These are phyloP conservation scores for Nomada goodeniana DNA, from an alignment of 2,888 invertebrate species.

Conservation along the genomic window DNA sequence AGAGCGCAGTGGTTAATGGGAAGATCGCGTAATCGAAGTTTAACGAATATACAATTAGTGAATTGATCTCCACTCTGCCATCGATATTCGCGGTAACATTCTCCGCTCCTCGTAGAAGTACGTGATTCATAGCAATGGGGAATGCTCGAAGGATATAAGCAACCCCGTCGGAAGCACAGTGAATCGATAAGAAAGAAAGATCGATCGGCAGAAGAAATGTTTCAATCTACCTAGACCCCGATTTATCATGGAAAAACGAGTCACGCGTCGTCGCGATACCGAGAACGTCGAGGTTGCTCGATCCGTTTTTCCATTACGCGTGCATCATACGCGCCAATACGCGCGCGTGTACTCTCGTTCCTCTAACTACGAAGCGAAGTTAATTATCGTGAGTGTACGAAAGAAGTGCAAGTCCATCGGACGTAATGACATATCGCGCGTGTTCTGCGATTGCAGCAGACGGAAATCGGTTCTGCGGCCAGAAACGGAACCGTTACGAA, in stretches of 20 bases:
- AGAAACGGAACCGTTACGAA: constrained; percentile 49
- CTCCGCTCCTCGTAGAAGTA: background rate
- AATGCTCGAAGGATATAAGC: background rate
- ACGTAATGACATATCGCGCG: constrained; percentile 40
- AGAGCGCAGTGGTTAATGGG: no score
- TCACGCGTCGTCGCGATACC: constrained; percentile 3
- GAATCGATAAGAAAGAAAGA: background rate
- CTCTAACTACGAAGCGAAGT: background rate
- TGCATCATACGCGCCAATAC: background rate
- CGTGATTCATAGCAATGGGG: background rate
- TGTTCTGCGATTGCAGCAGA: constrained; percentile 7
- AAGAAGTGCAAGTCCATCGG: constrained; percentile 6
- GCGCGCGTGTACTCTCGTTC: background rate
- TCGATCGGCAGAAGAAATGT: background rate
- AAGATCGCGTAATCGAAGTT: no score
- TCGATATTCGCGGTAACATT: background rate
- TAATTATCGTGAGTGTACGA: constrained; percentile 19
- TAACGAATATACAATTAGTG: no score
- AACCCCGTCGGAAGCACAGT: background rate
- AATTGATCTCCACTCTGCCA: background rate
- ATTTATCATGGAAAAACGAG: background rate
- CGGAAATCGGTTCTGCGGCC: constrained; percentile 39
- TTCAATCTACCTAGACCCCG: background rate
- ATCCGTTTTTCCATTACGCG: constrained; percentile 8
- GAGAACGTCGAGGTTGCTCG: background rate